These are phyloP conservation scores for Arvicanthis niloticus DNA, from an alignment of 2,113 vertebrate species.

Conservation along the genomic window DNA sequence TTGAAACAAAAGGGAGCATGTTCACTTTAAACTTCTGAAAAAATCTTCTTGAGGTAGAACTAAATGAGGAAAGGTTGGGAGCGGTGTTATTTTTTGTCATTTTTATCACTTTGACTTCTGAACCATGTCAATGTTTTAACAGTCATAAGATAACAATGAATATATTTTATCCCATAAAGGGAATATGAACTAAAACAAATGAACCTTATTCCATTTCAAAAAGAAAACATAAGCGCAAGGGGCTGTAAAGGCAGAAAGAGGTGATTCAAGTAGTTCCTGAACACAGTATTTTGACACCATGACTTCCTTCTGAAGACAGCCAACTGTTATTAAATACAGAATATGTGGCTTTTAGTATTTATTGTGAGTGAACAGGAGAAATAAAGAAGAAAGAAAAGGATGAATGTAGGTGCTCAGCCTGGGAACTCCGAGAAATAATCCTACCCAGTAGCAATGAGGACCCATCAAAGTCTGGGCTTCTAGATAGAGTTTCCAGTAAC, in stretches of 20 bases:
- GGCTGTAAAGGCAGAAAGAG: neutral
- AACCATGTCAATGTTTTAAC: constrained; percentile 18
- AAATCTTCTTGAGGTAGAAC: neutral
- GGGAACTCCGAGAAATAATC: constrained; percentile 2
- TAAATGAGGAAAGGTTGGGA: neutral
- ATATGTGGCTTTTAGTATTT: neutral
- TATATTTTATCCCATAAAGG: constrained; percentile 13
- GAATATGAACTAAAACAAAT: constrained; percentile 24
- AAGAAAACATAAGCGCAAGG: neutral
- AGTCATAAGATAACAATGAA: constrained; percentile 51
- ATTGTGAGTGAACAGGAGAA: neutral
- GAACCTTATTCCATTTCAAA: constrained; percentile 8
- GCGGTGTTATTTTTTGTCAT: neutral
- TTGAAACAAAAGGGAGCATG: neutral
- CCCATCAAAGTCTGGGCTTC: neutral
- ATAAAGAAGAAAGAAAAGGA: neutral
- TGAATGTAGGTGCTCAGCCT: neutral
- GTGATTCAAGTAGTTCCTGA: neutral
- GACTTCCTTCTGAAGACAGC: constrained; percentile 15
- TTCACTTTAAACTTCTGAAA: constrained; percentile 2
- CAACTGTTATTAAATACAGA: neutral
- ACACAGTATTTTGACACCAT: neutral
- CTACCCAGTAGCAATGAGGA: neutral
- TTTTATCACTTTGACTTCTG: constrained; percentile 28
- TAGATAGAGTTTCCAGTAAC: neutral